phyloP scores from a whole-genome alignment of 2,797 vertebrate genomes.

The Chanos chanos region DNA sequence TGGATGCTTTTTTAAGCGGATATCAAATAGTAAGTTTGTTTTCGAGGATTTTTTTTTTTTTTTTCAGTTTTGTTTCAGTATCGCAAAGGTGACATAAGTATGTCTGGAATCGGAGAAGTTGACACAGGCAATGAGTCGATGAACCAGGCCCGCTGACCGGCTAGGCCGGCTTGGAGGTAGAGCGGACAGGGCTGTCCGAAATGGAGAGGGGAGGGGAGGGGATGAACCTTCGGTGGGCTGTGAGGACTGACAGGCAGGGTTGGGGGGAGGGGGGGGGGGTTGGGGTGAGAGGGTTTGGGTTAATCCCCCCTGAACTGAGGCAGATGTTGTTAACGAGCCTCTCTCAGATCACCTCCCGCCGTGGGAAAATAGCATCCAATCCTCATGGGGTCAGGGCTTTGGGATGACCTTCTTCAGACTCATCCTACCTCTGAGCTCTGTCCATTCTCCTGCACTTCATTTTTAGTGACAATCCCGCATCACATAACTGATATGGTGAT shows the following conservation, averaged over 20 bases:
- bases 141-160: constrained; percentile 3
- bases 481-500: constrained; percentile 14
- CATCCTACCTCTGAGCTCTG: constrained; percentile 62
- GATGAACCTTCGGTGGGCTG: constrained; percentile 26
- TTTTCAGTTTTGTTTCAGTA: too few species aligned
- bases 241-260: constrained; percentile 19
- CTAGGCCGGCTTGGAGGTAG: constrained; percentile 32
- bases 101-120: too few species aligned
- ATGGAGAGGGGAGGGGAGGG: constrained; percentile 34
- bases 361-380: constrained; percentile 82
- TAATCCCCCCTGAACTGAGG: constrained; percentile 79
- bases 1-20: too few species aligned
- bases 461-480: constrained; percentile 33
- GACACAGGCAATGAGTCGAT: too few species aligned
- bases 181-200: constrained; percentile 37
- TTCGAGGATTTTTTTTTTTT: too few species aligned
- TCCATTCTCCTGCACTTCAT: constrained; percentile 48
- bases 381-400: constrained; percentile 77
- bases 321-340: constrained; percentile 82
- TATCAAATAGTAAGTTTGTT: too few species aligned
- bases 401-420: constrained; percentile 71
- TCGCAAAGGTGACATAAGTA: too few species aligned
- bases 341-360: constrained; percentile 76
- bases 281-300: constrained; percentile 59
- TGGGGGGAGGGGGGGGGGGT: constrained; percentile 45